Percentiles rank a stretch among this genome's conserved stretches.
These are phyloP conservation scores for Forbesichthys papilliferus DNA, from an alignment of 2,113 vertebrate genomes.

Conservation along the genomic window DNA sequence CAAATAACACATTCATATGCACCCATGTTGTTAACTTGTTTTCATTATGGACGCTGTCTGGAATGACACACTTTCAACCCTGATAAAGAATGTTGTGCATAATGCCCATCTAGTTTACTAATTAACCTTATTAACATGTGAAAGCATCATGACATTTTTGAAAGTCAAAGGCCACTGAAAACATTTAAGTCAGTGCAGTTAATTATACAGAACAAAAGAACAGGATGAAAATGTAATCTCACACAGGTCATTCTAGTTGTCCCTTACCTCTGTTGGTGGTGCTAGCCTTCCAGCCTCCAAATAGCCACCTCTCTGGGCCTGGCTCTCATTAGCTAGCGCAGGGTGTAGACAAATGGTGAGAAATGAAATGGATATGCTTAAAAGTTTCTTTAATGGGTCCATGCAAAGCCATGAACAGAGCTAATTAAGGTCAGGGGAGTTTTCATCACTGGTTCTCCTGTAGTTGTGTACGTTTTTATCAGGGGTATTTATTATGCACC, in stretches of 20 bases:
- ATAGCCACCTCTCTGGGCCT: slow-evolving; percentile 29
- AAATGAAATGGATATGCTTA: slow-evolving; percentile 75
- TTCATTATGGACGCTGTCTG: neutral
- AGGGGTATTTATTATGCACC: slow-evolving; percentile 59
- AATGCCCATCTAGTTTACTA: slow-evolving; percentile 37
- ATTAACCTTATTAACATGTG: slow-evolving; percentile 55
- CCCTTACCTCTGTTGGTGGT: slow-evolving; percentile 24
- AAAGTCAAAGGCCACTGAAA: slow-evolving; percentile 34
- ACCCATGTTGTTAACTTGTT: neutral
- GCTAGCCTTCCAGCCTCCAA: slow-evolving; percentile 28
- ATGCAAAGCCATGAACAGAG: slow-evolving; percentile 64
- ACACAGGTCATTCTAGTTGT: slow-evolving; percentile 39
- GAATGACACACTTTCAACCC: slow-evolving; percentile 40
- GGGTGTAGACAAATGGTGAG: slow-evolving; percentile 65
- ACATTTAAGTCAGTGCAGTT: slow-evolving; percentile 28
- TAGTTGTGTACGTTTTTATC: slow-evolving; percentile 65
- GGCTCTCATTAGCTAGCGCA: slow-evolving; percentile 66
- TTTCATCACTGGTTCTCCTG: slow-evolving; percentile 53
- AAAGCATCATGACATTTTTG: slow-evolving; percentile 40
- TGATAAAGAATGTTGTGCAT: slow-evolving; percentile 39
- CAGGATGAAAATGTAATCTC: slow-evolving; percentile 26
- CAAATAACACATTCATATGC: neutral
- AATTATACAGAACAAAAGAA: slow-evolving; percentile 46
- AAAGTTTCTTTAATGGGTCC: slow-evolving; percentile 74
- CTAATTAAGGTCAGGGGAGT: slow-evolving; percentile 76